These are phyloP conservation scores for Procambarus virginalis DNA, from an alignment of 1,140 invertebrate genomes.

Conservation along the genomic window DNA sequence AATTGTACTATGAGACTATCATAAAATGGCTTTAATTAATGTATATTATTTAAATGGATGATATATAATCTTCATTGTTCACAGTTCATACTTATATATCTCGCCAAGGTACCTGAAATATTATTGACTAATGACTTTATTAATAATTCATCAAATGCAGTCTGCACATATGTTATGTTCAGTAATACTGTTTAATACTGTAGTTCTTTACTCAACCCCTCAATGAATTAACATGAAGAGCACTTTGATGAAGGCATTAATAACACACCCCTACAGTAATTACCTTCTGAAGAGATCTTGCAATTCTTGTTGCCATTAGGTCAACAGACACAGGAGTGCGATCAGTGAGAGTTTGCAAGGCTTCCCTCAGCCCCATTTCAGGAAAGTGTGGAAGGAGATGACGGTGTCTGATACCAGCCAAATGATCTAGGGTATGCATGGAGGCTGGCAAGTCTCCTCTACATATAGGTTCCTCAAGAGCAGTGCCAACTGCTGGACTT, in stretches of 20 bases:
- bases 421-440: conserved; percentile 75
- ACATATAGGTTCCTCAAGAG: conserved; percentile 62
- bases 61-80: too few relatives aligned
- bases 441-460: conserved; percentile 71
- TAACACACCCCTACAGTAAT: not conserved
- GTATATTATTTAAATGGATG: too few relatives aligned
- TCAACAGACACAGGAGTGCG: conserved; percentile 74
- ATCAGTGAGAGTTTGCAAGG: conserved; percentile 76
- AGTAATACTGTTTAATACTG: too few relatives aligned
- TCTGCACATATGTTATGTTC: too few relatives aligned
- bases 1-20: too few relatives aligned
- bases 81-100: too few relatives aligned
- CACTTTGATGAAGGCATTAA: not conserved
- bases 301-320: conserved; percentile 76
- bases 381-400: conserved; percentile 74
- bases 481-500: conserved; percentile 41
- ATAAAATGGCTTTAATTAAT: too few relatives aligned
- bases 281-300: conserved; percentile 75
- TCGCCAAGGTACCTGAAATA: too few relatives aligned
- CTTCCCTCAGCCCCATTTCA: conserved; percentile 76
- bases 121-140: too few relatives aligned
- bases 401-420: conserved; percentile 75
- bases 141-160: too few relatives aligned
- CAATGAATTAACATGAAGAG: not conserved
- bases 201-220: too few relatives aligned